phyloP scores from a whole-genome alignment of 2,888 invertebrate genomes.

The Dione juno region DNA sequence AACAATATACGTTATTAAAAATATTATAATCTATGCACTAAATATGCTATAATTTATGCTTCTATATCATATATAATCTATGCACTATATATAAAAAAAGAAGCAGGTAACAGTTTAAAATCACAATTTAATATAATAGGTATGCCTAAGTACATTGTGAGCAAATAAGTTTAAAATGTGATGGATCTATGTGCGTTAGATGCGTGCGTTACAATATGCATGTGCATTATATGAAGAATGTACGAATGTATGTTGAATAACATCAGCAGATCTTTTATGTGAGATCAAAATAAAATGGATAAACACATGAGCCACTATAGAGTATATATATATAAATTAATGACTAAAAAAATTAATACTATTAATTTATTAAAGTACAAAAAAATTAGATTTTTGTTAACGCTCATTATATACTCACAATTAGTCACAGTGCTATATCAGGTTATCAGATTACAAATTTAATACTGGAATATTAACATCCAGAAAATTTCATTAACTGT shows the following conservation, averaged over 20 bases:
- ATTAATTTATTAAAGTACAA: no score
- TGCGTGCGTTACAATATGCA: conserved; percentile 23
- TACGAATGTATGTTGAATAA: background rate
- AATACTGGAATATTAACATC: no score
- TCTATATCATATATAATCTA: conserved; percentile 6
- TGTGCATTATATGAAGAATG: conserved; percentile 15
- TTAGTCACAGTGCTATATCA: no score
- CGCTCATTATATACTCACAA: no score
- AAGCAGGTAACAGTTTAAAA: conserved; percentile 48
- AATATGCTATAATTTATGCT: conserved; percentile 10
- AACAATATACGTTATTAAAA: conserved; percentile 38
- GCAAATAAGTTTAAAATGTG: conserved; percentile 47
- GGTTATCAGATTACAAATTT: no score
- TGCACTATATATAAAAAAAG: conserved; percentile 3
- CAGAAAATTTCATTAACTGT: no score
- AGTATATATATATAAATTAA: background rate
- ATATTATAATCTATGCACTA: conserved; percentile 16
- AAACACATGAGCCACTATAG: background rate
- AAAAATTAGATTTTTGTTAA: no score
- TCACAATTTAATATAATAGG: conserved; percentile 48
- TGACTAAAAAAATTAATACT: no score
- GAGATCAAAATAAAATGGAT: conserved; percentile 3
- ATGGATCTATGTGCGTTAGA: conserved; percentile 55
- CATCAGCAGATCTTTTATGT: background rate
- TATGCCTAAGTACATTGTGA: conserved; percentile 45